Evolutionary conservation across 2,888 invertebrate species (phyloP), one percentile per base, ranked within the genome.

Genomic region (Neoaliturus tenellus): DNA sequence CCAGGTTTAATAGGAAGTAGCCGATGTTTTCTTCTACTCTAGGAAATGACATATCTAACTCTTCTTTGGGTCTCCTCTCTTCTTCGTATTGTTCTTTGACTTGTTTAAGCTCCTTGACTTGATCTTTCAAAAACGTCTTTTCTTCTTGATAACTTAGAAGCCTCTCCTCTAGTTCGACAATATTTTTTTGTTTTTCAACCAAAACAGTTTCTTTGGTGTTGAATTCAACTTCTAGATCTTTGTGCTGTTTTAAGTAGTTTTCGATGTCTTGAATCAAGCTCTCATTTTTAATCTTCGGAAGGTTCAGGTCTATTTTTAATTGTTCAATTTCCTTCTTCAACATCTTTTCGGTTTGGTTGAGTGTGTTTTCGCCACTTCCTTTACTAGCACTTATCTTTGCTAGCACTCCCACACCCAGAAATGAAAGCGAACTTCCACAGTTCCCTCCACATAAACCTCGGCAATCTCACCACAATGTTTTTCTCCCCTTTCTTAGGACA

Each of bases 331-430:
- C 62, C 8, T 62, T 31, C 8, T 62, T 62, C 5, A 62, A 62
- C 17, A 1, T 14, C 14, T 62, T 62, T 62, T 62, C 62, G 8
- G 31, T 28, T 28, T 62, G 6, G 4, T 28, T n/a, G n/a, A 28
- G 31, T 1, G 10, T 12, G 8, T 62, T 17, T 3, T 12, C 12
- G 0, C 0, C 6, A 31, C 28, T 1, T 1, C 28, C 28, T 28
- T 5, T 31, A 31, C 14, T 12, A 1, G 25, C 8, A 62, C 14
- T 97, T 96, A 93, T 92, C n/a, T n/a, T n/a, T n/a, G n/a, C n/a
- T n/a, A n/a, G n/a, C n/a, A n/a, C n/a, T n/a, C n/a, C n/a, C n/a
- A n/a, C n/a, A n/a, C n/a, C n/a, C n/a, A n/a, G n/a, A n/a, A n/a
- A n/a, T n/a, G n/a, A n/a, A n/a, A n/a, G n/a, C n/a, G n/a, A n/a